phyloP scores from a whole-genome alignment of 2,113 vertebrate species.

The Carettochelys insculpta region DNA sequence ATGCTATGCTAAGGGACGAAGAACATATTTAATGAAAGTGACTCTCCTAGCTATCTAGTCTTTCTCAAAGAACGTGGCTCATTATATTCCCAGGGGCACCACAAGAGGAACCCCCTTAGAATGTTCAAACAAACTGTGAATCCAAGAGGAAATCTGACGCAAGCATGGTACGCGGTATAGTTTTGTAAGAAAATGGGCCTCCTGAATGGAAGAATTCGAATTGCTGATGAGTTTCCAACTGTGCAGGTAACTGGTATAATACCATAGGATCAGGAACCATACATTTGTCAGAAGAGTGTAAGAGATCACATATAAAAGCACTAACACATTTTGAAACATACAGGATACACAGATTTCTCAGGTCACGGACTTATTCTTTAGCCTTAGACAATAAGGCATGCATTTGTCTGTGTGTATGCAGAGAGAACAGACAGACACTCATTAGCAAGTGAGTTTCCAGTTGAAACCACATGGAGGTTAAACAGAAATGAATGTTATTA shows the following conservation, averaged over 20 bases:
- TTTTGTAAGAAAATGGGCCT: conserved; percentile 32
- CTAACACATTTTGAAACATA: neutral
- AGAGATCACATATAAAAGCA: neutral
- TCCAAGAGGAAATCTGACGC: conserved; percentile 56
- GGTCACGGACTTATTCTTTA: neutral
- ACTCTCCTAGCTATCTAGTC: conserved; percentile 11
- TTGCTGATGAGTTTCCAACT: conserved; percentile 55
- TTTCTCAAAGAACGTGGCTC: conserved; percentile 55
- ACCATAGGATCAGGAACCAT: conserved; percentile 39
- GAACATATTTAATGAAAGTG: conserved; percentile 47
- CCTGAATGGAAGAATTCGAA: conserved; percentile 55
- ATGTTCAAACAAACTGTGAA: conserved; percentile 60
- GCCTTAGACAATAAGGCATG: neutral
- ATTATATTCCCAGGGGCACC: conserved; percentile 22
- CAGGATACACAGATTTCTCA: neutral
- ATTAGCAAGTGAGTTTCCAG: neutral
- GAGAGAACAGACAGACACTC: neutral
- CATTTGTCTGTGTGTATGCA: neutral
- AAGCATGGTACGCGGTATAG: conserved; percentile 17
- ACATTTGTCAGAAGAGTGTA: conserved; percentile 29
- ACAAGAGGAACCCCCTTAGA: conserved; percentile 25
- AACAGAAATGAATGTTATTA: neutral
- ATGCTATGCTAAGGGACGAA: conserved; percentile 27
- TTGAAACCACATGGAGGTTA: neutral
- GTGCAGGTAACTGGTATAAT: conserved; percentile 42